phyloP scores from a whole-genome alignment of 1,140 invertebrate species.

The Orchesella cincta region DNA sequence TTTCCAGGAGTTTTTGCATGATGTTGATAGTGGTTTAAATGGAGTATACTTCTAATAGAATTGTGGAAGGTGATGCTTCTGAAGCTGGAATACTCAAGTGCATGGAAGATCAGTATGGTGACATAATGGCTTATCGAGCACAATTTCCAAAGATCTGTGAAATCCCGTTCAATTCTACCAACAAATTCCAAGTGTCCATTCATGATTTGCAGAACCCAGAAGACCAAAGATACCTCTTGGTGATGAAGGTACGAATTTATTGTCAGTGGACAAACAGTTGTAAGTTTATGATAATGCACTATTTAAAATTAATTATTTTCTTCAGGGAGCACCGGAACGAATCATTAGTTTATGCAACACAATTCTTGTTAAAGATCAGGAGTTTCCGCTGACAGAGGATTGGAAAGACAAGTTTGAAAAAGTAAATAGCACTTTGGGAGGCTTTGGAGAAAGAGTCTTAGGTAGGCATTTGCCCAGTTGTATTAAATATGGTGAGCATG shows the following conservation, averaged over 20 bases:
- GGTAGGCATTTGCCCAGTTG: conserved; percentile 53
- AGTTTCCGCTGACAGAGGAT: conserved; percentile 62
- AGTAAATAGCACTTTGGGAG: conserved; percentile 76
- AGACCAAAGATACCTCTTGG: conserved; percentile 38
- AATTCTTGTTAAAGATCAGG: conserved; percentile 69
- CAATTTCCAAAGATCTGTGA: conserved; percentile 64
- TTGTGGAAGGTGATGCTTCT: conserved; percentile 76
- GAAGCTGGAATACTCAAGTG: conserved; percentile 78
- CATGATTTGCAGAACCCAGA: conserved; percentile 61
- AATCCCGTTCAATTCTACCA: conserved; percentile 81
- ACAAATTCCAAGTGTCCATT: conserved; percentile 78
- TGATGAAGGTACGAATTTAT: conserved; percentile 37
- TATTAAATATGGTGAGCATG: neutral
- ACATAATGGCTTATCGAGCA: conserved; percentile 62
- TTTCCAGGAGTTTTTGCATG: neutral
- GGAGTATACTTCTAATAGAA: conserved; percentile 52
- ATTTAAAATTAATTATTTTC: neutral
- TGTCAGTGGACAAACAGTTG: neutral
- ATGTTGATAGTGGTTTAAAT: neutral
- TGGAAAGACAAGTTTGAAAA: conserved; percentile 68
- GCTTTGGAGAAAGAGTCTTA: conserved; percentile 79
- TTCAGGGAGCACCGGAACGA: conserved; percentile 84
- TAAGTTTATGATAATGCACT: neutral
- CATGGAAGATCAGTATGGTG: conserved; percentile 68
- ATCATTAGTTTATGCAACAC: conserved; percentile 75